Percentiles rank a stretch among this genome's conserved stretches.
Conservation (phyloP, 2,113 vertebrate species). For the Cricetomys ansorgei region DNA sequence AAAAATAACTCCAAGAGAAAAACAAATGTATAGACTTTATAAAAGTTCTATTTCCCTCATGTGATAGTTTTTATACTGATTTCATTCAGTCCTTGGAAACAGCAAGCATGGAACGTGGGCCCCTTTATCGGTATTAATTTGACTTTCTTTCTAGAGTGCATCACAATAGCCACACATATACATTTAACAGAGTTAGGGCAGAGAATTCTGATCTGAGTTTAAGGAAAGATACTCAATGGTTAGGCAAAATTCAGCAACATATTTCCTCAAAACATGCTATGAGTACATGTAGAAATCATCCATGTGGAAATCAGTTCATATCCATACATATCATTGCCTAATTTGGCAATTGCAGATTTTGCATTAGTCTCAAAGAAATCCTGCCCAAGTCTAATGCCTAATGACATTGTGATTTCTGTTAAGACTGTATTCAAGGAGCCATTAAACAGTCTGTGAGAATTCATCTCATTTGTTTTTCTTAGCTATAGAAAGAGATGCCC, state of each 20-base stretch:
- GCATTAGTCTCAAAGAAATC: not conserved
- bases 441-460: slow-evolving; percentile 7
- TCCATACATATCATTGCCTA: not conserved
- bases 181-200: not conserved
- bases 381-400: not conserved
- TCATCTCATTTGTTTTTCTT: not conserved
- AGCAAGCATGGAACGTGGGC: not conserved
- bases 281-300: not conserved
- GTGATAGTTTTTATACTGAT: slow-evolving; percentile 33
- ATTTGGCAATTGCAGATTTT: not conserved
- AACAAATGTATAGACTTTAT: not conserved
- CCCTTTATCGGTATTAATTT: not conserved
- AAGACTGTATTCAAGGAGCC: not conserved
- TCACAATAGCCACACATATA: not conserved
- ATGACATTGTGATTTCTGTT: not conserved
- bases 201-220: not conserved
- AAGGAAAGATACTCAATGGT: not conserved
- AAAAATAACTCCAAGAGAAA: slow-evolving; percentile 57
- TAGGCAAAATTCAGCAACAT: not conserved
- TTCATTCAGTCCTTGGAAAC: slow-evolving; percentile 42
- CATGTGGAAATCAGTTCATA: not conserved
- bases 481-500: not conserved
- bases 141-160: not conserved
- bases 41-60: not conserved
- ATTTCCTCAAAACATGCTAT: not conserved